Percentiles rank a stretch among this genome's conserved stretches.
Evolutionary conservation across 2,888 invertebrate species (phyloP).

Genomic region (Cephus rjabovi): DNA sequence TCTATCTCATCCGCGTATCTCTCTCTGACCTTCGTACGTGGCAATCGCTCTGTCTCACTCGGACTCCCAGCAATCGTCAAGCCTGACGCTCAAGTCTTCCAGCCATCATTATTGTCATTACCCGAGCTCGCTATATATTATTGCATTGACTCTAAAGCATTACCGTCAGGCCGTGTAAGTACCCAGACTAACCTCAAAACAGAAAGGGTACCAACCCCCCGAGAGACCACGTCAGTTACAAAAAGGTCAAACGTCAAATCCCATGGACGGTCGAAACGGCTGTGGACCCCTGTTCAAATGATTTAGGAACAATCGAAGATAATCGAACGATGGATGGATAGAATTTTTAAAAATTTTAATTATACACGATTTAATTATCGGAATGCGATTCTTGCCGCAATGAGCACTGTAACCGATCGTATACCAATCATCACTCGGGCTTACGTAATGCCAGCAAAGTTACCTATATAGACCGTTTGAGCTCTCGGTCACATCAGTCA

Average conservation of each 20-base stretch:
- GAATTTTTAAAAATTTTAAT: neutral
- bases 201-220: neutral
- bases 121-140: constrained; percentile 33
- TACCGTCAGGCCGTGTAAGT: constrained; percentile 22
- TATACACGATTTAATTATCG: constrained; percentile 16
- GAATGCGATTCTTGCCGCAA: constrained; percentile 57
- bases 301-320: neutral
- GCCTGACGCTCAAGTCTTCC: neutral
- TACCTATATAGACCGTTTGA: constrained; percentile 36
- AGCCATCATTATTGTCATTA: constrained; percentile 38
- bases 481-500: constrained; percentile 49
- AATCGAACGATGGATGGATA: neutral
- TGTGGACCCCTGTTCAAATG: no score
- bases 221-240: neutral
- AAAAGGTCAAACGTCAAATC: neutral
- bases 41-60: neutral
- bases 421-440: constrained; percentile 28
- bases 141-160: constrained; percentile 30
- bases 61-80: constrained; percentile 17
- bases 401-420: constrained; percentile 57
- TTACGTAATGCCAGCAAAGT: constrained; percentile 34
- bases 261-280: neutral
- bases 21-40: neutral
- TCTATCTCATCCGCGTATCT: neutral
- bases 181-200: neutral